phyloP scores from a whole-genome alignment of 2,888 invertebrate species.

The Ecliptopera silaceata region DNA sequence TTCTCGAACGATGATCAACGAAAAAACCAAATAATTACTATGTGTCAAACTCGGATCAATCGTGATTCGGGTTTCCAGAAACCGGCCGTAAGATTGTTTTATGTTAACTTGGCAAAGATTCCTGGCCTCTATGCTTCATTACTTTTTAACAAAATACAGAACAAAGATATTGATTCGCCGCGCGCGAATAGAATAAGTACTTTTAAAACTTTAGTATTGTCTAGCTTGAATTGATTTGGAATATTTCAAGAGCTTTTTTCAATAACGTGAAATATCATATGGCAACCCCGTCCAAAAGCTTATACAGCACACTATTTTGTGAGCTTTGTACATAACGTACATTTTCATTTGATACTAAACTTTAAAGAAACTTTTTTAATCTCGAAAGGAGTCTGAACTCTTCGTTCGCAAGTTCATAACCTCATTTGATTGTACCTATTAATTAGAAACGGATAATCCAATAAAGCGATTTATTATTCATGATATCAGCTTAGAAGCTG shows the following conservation, averaged over 20 bases:
- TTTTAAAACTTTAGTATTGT: neutral
- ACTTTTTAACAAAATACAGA: conserved; percentile 9
- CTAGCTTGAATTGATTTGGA: neutral
- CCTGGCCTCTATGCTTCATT: neutral
- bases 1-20: too few species aligned
- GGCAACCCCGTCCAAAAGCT: neutral
- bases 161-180: conserved; percentile 4
- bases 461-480: conserved; percentile 6
- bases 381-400: too few species aligned
- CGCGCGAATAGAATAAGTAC: neutral
- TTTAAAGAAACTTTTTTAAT: too few species aligned
- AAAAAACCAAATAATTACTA: too few species aligned
- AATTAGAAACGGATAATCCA: neutral
- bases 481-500: conserved; percentile 32
- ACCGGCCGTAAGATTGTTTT: too few species aligned
- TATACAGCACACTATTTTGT: neutral
- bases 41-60: too few species aligned
- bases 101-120: neutral
- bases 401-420: neutral
- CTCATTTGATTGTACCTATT: neutral
- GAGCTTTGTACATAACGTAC: too few species aligned
- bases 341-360: neutral
- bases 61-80: too few species aligned
- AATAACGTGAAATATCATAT: neutral
- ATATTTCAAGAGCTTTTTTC: neutral